Base-by-base conservation (phyloP, 2,113 vertebrate species). In the Entomyzon cyanotis region DNA sequence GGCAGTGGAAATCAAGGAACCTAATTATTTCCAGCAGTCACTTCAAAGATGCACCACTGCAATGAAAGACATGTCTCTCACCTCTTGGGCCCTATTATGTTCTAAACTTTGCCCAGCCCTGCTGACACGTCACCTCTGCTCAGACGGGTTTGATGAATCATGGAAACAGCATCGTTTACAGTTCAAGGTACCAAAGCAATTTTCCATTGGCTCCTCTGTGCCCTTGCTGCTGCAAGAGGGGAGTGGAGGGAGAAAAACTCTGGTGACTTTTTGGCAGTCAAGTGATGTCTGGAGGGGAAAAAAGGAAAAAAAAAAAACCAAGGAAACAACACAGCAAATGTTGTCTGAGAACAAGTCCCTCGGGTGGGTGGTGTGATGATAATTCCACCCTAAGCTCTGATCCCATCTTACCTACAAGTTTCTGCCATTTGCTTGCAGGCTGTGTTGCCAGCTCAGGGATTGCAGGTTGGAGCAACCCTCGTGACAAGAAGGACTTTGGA, bases 171-270 rank as follows among this genome's bases (percentile, higher is more conserved):
- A 93, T 92, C 95, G 90, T 97, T 96, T 96, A 96, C 93, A 96
- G 95, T 97, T 97, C 96, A 97, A 96, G 93, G 93, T 90, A 79
- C 86, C 86, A 96, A 94, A 95, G 95, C 94, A 96, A 96, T 96
- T 97, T 97, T 86, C 93, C 90, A 76, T 71, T 63, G 49, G 94
- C 41, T 25, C 68, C 86, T 82, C 79, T 30, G 24, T 71, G 88
- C 88, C 92, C 94, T 95, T 90, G 92, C 80, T 89, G 60, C 93
- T 84, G 89, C 76, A 58, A 60, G 87, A 47, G 53, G 90, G 71
- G 89, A 89, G 65, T 4, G 47, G 27, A 90, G 31, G 90, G 69
- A 60, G 84, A 68, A 67, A 93, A 85, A 33, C 37, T 73, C 64
- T 0, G 0, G 56, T 67, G 90, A 60, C 73, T 93, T 92, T 88